These are phyloP conservation scores for Lophotriccus pileatus DNA, from an alignment of 2,797 vertebrate genomes.

Conservation along the genomic window DNA sequence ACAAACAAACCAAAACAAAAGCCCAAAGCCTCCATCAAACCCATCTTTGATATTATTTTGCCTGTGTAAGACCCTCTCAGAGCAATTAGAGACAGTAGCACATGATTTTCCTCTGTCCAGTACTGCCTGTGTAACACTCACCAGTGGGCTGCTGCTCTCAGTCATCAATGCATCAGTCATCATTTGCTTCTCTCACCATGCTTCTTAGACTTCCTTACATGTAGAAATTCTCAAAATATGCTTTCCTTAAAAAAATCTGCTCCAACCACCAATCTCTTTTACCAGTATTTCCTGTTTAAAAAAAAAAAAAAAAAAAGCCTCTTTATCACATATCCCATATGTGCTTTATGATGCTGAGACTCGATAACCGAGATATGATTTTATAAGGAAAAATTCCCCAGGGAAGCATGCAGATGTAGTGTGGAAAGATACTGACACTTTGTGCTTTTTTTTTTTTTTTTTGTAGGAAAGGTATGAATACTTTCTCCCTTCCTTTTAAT, in stretches of 20 bases:
- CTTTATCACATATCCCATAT: slow-evolving; percentile 19
- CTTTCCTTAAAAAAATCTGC: background rate
- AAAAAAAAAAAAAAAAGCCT: too few species aligned
- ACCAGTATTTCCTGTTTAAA: background rate
- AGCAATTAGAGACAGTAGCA: background rate
- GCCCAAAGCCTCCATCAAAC: background rate
- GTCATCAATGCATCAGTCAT: background rate
- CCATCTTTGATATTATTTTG: background rate
- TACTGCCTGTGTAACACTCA: background rate
- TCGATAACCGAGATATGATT: slow-evolving; percentile 37
- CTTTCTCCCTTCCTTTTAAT: background rate
- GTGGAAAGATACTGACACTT: slow-evolving; percentile 10
- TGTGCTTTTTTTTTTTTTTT: slow-evolving; percentile 15
- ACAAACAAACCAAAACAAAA: background rate
- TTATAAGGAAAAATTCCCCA: slow-evolving; percentile 28
- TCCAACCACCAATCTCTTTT: background rate
- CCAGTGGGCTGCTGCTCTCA: background rate
- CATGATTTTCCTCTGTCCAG: background rate
- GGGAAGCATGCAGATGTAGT: background rate
- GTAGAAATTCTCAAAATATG: background rate
- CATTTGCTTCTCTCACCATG: background rate
- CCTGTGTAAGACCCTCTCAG: background rate
- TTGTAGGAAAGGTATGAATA: background rate
- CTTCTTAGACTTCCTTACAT: background rate
- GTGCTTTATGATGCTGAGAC: slow-evolving; percentile 2